Base-by-base conservation (phyloP, 1,140 invertebrate species). In the Drosophila trapezifrons region DNA sequence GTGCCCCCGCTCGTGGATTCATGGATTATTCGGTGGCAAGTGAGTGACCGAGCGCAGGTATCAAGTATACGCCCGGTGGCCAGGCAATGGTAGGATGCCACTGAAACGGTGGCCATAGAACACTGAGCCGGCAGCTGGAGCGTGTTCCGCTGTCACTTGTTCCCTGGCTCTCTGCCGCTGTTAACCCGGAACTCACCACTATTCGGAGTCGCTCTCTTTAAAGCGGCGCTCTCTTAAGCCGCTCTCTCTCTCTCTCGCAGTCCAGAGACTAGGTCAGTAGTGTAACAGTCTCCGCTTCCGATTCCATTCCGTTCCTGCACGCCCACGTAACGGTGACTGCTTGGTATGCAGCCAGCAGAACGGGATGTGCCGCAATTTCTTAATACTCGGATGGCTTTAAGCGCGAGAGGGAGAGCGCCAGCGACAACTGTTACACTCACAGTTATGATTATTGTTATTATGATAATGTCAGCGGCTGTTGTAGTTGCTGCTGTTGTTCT, bases 401-500 rank as follows among this genome's bases (percentile, higher is more conserved):
- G 22, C 42, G 12, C 13, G 5, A 27, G 10, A 17, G 37, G 13
- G 13, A 4, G 32, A n/a, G 15, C 12, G 27, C 15, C 22, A 22
- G 49, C 80, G 54, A 75, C 78, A 76, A 84, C 75, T 74, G 77
- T 85, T 90, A 85, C 69, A 87, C 76, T 80, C 49, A 75, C 78
- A 80, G 72, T 87, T 87, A 87, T 87, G 79, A 83, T 87, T 87
- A 87, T 87, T 81, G 77, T 80, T 87, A 87, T 87, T 87, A 76
- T 78, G 80, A 76, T 86, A 76, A 86, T 85, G 81, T 66, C 75
- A 86, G 78, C 78, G 63, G 65, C 62, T 4, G 64, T 51, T 74
- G 79, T 42, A 52, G 47, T 47, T 62, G 60, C 57, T 59, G 80
- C 37, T 64, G 47, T 54, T 65, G 46, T 55, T 55, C 29, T 64